Percentiles rank a stretch among this genome's conserved stretches.
These are phyloP conservation scores for Notolabrus celidotus DNA, from an alignment of 2,797 vertebrate species.

Conservation along the genomic window DNA sequence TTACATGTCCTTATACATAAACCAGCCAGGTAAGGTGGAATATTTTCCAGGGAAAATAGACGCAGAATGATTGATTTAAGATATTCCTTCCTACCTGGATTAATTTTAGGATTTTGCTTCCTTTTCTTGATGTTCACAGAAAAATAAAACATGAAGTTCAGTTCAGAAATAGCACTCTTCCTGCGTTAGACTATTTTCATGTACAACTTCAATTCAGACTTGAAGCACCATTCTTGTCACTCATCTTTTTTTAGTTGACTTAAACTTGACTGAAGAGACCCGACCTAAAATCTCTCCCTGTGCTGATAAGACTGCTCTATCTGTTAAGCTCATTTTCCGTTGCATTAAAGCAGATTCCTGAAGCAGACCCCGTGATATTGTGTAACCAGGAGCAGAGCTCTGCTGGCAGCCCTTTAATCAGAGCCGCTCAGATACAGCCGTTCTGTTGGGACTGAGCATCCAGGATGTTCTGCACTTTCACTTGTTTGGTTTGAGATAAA, in stretches of 20 bases:
- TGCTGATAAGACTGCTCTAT: slow-evolving; percentile 38
- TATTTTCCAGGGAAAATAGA: too few relatives aligned
- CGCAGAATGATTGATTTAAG: not conserved
- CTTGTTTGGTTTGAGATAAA: slow-evolving; percentile 74
- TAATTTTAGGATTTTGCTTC: too few relatives aligned
- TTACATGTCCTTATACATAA: too few relatives aligned
- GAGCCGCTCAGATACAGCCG: slow-evolving; percentile 47
- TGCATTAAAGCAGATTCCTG: slow-evolving; percentile 47
- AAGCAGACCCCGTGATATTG: slow-evolving; percentile 46
- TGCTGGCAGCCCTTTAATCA: slow-evolving; percentile 60
- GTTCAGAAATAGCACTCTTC: too few relatives aligned
- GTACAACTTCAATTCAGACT: not conserved
- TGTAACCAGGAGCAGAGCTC: slow-evolving; percentile 45
- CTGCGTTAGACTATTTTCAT: not conserved
- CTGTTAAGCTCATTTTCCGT: slow-evolving; percentile 43
- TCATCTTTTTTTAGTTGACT: not conserved
- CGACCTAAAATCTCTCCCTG: slow-evolving; percentile 33
- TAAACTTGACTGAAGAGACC: slow-evolving; percentile 23
- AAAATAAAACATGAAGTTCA: not conserved
- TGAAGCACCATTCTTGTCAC: not conserved
- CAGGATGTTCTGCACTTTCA: slow-evolving; percentile 59
- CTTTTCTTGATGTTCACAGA: not conserved
- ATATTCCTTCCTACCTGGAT: not conserved
- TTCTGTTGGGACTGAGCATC: slow-evolving; percentile 56
- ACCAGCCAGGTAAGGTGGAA: too few relatives aligned